phyloP scores from a whole-genome alignment of 2,797 vertebrate species.

The Rhodeus uyekii region DNA sequence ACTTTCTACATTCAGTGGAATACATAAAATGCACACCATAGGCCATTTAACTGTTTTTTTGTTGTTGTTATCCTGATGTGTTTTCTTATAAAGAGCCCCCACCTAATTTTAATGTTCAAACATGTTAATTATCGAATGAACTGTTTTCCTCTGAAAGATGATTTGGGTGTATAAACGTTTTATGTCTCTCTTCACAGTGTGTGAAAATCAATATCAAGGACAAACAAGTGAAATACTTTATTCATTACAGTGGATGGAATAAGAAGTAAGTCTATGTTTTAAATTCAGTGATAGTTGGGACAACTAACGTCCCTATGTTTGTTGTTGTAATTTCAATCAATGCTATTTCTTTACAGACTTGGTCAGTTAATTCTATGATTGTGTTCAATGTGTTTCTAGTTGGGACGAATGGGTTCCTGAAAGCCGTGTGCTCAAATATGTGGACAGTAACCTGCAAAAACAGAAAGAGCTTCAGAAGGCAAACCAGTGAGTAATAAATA shows the following conservation, averaged over 20 bases:
- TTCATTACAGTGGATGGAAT: constrained; percentile 99
- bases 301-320: background rate
- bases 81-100: background rate
- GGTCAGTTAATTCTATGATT: constrained; percentile 30
- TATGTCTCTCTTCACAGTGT: constrained; percentile 81
- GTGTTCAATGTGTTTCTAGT: constrained; percentile 71
- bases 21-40: background rate
- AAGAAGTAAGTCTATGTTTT: constrained; percentile 88
- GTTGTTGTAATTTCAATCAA: background rate
- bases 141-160: background rate
- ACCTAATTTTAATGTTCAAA: background rate
- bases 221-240: constrained; percentile 99
- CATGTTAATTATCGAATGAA: background rate
- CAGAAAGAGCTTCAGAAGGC: constrained; percentile 99
- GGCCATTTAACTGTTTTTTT: background rate
- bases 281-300: background rate
- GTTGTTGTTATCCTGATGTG: background rate
- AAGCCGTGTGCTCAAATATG: constrained; percentile 99
- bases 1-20: background rate
- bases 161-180: constrained; percentile 3
- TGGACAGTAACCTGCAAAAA: constrained; percentile 98
- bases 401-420: constrained; percentile 99
- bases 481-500: constrained; percentile 91
- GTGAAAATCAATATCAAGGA: constrained; percentile 99
- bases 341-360: constrained; percentile 22